Conservation (phyloP, 2,113 vertebrate species). For the Oncorhynchus gorbuscha region DNA sequence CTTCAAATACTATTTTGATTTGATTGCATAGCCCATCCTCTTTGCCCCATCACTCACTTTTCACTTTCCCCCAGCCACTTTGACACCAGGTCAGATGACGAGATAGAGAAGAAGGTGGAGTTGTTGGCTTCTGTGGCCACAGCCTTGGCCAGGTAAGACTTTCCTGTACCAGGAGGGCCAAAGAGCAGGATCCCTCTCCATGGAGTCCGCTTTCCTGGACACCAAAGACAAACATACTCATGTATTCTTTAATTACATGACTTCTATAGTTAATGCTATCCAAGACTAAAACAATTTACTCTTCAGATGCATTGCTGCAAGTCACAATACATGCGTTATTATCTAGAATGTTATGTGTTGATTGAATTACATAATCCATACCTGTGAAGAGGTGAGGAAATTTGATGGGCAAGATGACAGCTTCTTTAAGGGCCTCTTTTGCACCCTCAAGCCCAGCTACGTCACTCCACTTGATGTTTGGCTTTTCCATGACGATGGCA, state of each 20-base stretch:
- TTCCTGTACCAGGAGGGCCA: conserved; percentile 97
- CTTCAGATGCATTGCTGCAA: too few species aligned
- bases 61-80: conserved; percentile 99
- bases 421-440: conserved; percentile 97
- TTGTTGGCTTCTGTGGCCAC: conserved; percentile 98
- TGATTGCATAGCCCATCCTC: too few species aligned
- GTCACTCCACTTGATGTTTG: conserved; percentile 94
- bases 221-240: conserved; percentile 9
- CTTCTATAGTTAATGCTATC: too few species aligned
- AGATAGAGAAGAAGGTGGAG: conserved; percentile 96
- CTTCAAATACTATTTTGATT: too few species aligned
- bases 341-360: too few species aligned
- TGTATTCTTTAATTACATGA: too few species aligned
- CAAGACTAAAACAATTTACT: too few species aligned
- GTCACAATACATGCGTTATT: too few species aligned
- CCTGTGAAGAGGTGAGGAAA: conserved; percentile 98
- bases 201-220: conserved; percentile 91
- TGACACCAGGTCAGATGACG: conserved; percentile 95
- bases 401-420: conserved; percentile 96
- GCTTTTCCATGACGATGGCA: conserved; percentile 93
- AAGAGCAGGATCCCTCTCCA: conserved; percentile 97
- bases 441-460: conserved; percentile 95
- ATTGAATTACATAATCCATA: conserved; percentile 39
- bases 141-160: conserved; percentile 96
- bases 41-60: conserved; percentile 79